Conservation (phyloP, 2,113 vertebrate species). For the Halichoeres trimaculatus region DNA sequence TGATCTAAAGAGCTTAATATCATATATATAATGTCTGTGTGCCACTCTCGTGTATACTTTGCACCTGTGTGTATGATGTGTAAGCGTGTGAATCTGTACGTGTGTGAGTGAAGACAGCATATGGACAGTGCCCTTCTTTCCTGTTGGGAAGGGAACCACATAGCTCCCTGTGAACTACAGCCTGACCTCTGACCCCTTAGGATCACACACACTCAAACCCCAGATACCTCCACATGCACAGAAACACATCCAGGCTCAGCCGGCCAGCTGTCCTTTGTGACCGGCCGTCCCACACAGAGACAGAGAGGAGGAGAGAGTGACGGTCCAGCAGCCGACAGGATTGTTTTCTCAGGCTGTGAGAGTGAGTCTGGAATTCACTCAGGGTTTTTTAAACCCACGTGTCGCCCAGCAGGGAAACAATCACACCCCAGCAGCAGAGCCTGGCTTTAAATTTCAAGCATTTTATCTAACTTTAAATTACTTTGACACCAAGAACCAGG, state of each 20-base stretch:
- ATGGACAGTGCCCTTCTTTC: slow-evolving; percentile 85
- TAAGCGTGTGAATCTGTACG: slow-evolving; percentile 46
- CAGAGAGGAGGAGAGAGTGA: slow-evolving; percentile 64
- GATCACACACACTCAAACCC: slow-evolving; percentile 74
- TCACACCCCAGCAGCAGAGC: slow-evolving; percentile 43
- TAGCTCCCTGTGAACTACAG: slow-evolving; percentile 79
- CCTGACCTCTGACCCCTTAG: slow-evolving; percentile 78
- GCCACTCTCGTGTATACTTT: slow-evolving; percentile 35
- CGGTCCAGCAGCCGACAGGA: slow-evolving; percentile 28
- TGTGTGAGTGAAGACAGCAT: slow-evolving; percentile 80
- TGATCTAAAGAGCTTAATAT: too few relatives aligned
- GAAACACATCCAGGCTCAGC: slow-evolving; percentile 61
- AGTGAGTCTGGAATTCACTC: slow-evolving; percentile 58
- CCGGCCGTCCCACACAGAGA: slow-evolving; percentile 59
- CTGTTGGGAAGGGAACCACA: slow-evolving; percentile 81
- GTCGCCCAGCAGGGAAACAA: slow-evolving; percentile 72
- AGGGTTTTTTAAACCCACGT: slow-evolving; percentile 63
- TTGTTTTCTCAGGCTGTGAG: slow-evolving; percentile 74
- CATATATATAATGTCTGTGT: not conserved
- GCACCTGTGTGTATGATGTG: slow-evolving; percentile 22
- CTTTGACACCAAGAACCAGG: slow-evolving; percentile 17
- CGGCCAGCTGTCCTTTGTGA: slow-evolving; percentile 68
- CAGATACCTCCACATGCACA: slow-evolving; percentile 58
- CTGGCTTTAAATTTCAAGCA: slow-evolving; percentile 41
- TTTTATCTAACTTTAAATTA: slow-evolving; percentile 27